These are phyloP conservation scores for Drosophila miranda DNA, from an alignment of 1,140 invertebrate genomes.

Conservation along the genomic window DNA sequence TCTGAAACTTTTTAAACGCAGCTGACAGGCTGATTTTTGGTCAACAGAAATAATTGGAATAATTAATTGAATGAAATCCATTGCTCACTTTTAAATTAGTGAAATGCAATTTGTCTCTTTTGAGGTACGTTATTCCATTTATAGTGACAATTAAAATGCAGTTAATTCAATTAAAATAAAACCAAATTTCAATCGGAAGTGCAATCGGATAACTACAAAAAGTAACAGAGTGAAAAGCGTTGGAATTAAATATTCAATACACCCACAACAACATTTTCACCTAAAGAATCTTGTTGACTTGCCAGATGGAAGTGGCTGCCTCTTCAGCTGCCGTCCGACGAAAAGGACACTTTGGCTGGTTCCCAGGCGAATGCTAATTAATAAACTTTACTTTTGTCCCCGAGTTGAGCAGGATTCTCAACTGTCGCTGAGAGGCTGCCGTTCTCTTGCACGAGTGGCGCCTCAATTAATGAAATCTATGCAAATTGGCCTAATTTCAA, in stretches of 20 bases:
- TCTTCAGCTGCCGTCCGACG: not conserved
- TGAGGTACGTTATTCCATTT: too few species aligned
- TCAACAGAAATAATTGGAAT: slow-evolving; percentile 27
- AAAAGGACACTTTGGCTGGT: slow-evolving; percentile 9
- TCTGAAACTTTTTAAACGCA: not conserved
- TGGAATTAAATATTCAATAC: not conserved
- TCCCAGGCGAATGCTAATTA: slow-evolving; percentile 53
- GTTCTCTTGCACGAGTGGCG: slow-evolving; percentile 48
- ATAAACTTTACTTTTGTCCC: slow-evolving; percentile 51
- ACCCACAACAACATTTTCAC: too few species aligned
- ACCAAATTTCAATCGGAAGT: not conserved
- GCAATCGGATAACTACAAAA: too few species aligned
- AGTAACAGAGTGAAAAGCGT: not conserved
- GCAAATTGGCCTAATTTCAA: slow-evolving; percentile 66
- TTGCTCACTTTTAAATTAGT: slow-evolving; percentile 2
- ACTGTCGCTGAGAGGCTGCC: slow-evolving; percentile 13
- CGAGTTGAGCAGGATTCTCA: slow-evolving; percentile 22
- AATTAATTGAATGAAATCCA: slow-evolving; percentile 14
- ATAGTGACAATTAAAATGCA: not conserved
- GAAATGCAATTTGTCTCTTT: not conserved
- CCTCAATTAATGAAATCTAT: slow-evolving; percentile 53
- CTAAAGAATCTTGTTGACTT: not conserved
- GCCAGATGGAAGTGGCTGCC: not conserved
- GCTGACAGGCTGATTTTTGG: slow-evolving; percentile 19
- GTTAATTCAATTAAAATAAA: not conserved